A percentile compares a stretch with the other conserved stretches of the same genome.
phyloP scores from a whole-genome alignment of 92 coral and sea anemone species.

The Desmophyllum pertusum region DNA sequence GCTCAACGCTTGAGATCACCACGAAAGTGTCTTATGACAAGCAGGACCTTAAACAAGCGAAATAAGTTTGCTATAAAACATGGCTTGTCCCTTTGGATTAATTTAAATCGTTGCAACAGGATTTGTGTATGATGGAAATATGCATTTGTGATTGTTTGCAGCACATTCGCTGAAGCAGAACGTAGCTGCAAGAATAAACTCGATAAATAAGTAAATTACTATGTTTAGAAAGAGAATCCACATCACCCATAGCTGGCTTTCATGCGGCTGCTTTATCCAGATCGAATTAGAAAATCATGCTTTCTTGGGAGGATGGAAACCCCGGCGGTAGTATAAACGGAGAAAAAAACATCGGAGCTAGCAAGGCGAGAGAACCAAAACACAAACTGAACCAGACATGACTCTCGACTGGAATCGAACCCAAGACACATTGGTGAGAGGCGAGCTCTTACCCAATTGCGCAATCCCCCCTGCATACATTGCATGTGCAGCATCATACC shows the following conservation, averaged over 20 bases:
- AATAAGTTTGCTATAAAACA: no score
- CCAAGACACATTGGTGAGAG: background rate
- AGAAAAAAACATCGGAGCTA: background rate
- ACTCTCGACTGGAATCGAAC: background rate
- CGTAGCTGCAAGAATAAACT: background rate
- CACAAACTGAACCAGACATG: background rate
- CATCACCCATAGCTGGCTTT: background rate
- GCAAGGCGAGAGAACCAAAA: no score
- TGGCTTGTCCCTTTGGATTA: no score
- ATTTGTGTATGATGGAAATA: background rate
- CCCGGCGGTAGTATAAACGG: no score
- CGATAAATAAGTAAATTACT: background rate
- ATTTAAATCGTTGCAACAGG: no score
- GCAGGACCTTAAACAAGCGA: no score
- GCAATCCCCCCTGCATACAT: background rate
- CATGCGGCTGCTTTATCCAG: background rate
- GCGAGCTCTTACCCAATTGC: background rate
- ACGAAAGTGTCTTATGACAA: no score
- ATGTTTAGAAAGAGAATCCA: no score
- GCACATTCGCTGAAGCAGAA: background rate
- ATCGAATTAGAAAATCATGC: no score
- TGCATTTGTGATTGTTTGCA: background rate
- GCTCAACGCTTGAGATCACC: no score
- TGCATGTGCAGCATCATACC: no score
- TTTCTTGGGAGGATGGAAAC: no score